Conservation (phyloP, 2,888 invertebrate genomes). For the Lucinisca nassula region DNA sequence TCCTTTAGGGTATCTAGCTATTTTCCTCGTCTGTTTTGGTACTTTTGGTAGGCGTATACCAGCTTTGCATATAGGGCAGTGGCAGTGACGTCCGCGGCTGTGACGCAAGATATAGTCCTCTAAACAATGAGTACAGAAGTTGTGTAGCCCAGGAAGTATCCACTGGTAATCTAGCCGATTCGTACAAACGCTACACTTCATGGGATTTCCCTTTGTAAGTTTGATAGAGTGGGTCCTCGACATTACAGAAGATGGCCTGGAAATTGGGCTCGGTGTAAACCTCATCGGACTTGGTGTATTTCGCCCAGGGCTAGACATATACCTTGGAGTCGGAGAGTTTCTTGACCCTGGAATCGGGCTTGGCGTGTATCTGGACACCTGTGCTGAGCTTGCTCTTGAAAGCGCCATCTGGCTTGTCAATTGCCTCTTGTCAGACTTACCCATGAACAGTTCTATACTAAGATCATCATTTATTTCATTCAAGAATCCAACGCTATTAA, state of each 20-base stretch:
- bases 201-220: slow-evolving; percentile 57
- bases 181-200: slow-evolving; percentile 65
- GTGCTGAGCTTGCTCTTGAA: slow-evolving; percentile 42
- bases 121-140: slow-evolving; percentile 65
- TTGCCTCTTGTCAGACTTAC: background rate
- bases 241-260: slow-evolving; percentile 61
- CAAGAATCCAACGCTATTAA: background rate
- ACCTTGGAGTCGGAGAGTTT: background rate
- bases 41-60: slow-evolving; percentile 65
- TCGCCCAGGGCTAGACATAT: background rate
- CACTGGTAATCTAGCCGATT: slow-evolving; percentile 67
- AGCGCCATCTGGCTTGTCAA: background rate
- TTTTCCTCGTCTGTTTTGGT: slow-evolving; percentile 24
- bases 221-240: slow-evolving; percentile 47
- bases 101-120: slow-evolving; percentile 67
- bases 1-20: slow-evolving; percentile 38
- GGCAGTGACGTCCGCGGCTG: slow-evolving; percentile 61
- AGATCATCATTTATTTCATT: background rate
- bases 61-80: slow-evolving; percentile 67
- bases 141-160: slow-evolving; percentile 68
- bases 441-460: background rate
- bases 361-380: slow-evolving; percentile 43
- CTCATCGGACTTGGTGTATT: background rate
- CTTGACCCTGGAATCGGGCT: background rate
- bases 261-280: slow-evolving; percentile 17